phyloP scores from a whole-genome alignment of 1,140 invertebrate species.

The Apis florea region DNA sequence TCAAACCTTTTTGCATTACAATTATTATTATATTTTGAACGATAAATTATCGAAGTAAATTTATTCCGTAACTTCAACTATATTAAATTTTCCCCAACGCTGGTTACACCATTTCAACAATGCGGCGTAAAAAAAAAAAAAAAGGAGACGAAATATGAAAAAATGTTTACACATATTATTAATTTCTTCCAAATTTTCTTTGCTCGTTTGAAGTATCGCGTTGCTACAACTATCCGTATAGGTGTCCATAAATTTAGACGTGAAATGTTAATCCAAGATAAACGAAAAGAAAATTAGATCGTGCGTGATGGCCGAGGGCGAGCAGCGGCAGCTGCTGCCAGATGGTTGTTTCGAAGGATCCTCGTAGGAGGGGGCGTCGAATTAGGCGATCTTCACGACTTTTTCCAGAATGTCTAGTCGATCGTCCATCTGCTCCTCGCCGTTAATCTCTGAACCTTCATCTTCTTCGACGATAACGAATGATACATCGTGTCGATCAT shows the following conservation, averaged over 20 bases:
- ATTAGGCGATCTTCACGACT: constrained; percentile 39
- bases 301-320: constrained; percentile 46
- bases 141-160: too few relatives aligned
- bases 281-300: not conserved
- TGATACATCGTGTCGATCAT: not conserved
- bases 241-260: too few relatives aligned
- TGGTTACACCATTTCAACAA: not conserved
- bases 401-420: constrained; percentile 13
- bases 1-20: too few relatives aligned
- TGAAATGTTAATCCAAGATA: too few relatives aligned
- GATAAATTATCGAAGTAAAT: too few relatives aligned
- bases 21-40: too few relatives aligned
- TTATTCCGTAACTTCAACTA: too few relatives aligned
- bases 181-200: too few relatives aligned
- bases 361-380: constrained; percentile 52
- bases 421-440: constrained; percentile 17
- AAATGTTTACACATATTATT: not conserved
- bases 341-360: constrained; percentile 61
- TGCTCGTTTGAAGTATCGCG: too few relatives aligned
- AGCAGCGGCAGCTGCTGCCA: constrained; percentile 63
- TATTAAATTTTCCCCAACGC: too few relatives aligned
- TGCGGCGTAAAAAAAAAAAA: not conserved
- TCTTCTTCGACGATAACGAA: not conserved
- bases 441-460: not conserved
- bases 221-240: too few relatives aligned